Evolutionary conservation across 2,888 invertebrate species (phyloP).

Genomic region (Uropetala carovei): DNA sequence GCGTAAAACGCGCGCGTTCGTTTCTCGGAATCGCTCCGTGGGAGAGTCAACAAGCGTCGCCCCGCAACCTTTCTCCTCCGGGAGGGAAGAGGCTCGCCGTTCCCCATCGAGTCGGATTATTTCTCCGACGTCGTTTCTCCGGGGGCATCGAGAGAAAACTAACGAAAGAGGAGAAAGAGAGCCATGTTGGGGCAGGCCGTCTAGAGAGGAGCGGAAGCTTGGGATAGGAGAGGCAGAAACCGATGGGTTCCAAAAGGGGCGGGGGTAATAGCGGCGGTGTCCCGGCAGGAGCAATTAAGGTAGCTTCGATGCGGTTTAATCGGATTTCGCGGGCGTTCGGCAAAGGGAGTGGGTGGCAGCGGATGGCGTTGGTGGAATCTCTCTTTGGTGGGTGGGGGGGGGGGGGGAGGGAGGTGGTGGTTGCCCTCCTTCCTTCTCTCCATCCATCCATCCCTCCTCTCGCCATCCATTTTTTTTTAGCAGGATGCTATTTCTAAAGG

Average conservation of each 20-base stretch:
- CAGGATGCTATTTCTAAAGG: no score
- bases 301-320: constrained; percentile 36
- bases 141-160: not conserved
- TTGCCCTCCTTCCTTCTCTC: not conserved
- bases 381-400: not conserved
- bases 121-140: not conserved
- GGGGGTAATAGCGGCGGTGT: not conserved
- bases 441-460: no score
- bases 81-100: not conserved
- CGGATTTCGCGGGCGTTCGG: not conserved
- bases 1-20: no score
- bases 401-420: not conserved
- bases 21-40: no score
- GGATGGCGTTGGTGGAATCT: not conserved
- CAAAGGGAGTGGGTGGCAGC: not conserved
- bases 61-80: no score
- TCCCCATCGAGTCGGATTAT: not conserved
- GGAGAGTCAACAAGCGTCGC: no score
- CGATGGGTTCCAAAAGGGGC: not conserved
- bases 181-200: not conserved
- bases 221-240: no score
- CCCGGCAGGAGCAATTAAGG: constrained; percentile 1
- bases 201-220: not conserved
- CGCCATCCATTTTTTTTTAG: not conserved
- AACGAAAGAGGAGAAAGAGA: not conserved